Conservation (phyloP, 2,797 vertebrate species). For the Dendrocincla tyrannina region DNA sequence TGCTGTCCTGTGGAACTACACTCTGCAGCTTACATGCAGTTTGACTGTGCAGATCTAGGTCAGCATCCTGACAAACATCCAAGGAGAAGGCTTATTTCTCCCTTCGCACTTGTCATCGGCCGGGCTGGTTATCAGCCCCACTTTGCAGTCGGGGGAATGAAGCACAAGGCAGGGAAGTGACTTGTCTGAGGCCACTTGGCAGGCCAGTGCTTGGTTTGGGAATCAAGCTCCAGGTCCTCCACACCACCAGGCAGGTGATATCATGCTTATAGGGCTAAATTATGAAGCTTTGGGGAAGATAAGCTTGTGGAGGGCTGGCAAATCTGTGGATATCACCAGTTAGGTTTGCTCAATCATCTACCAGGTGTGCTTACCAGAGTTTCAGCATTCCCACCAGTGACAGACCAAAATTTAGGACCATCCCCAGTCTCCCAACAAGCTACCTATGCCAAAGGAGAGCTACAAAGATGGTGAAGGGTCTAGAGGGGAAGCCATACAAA, state of each 20-base stretch:
- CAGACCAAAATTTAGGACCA: neutral
- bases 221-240: neutral
- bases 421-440: neutral
- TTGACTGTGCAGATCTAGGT: slow-evolving; percentile 42
- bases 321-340: neutral
- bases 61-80: slow-evolving; percentile 42
- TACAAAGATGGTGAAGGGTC: neutral
- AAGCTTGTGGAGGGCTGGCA: rapidly evolving
- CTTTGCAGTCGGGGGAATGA: rapidly evolving
- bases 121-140: neutral
- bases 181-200: neutral
- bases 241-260: neutral
- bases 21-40: neutral
- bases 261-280: rapidly evolving
- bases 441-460: neutral
- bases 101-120: neutral
- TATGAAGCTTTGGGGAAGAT: neutral
- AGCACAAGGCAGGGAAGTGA: neutral
- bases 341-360: neutral
- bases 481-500: neutral
- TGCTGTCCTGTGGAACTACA: neutral
- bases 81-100: neutral
- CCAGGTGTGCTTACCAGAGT: neutral
- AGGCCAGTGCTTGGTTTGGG: neutral
- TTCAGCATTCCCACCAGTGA: neutral